Conservation (phyloP, 2,888 invertebrate species). For the Tenodera sinensis region DNA sequence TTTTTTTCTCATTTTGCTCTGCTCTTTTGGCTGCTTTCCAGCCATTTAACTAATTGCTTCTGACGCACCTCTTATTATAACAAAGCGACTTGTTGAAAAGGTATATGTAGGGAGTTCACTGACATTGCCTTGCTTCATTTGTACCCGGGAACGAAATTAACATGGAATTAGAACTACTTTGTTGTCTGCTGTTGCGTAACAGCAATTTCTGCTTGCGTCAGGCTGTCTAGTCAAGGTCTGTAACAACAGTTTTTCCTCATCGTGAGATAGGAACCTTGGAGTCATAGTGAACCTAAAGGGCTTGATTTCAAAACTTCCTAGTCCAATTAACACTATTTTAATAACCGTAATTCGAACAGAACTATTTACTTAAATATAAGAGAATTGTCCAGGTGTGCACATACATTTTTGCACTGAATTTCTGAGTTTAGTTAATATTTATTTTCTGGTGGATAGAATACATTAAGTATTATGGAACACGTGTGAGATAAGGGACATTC, state of each 20-base stretch:
- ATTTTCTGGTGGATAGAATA: too few species aligned
- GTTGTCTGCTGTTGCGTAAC: not conserved
- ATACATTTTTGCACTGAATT: too few species aligned
- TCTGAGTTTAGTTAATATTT: too few species aligned
- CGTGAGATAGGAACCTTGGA: too few species aligned
- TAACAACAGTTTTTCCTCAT: not conserved
- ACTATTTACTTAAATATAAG: too few species aligned
- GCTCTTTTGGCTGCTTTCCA: not conserved
- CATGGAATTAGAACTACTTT: not conserved
- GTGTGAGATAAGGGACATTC: too few species aligned
- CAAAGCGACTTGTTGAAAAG: not conserved
- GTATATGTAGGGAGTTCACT: not conserved
- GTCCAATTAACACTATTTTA: too few species aligned
- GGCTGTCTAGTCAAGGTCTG: not conserved
- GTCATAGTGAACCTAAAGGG: too few species aligned
- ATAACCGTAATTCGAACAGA: too few species aligned
- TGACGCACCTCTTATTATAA: not conserved
- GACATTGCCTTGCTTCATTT: not conserved
- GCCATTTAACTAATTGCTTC: not conserved
- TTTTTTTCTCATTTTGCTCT: not conserved
- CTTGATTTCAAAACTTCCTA: too few species aligned
- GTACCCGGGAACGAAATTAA: not conserved
- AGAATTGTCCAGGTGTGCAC: too few species aligned
- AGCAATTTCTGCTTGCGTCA: not conserved
- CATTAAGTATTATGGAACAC: too few species aligned